Conservation (phyloP, 2,113 vertebrate species). For the Sorex fumeus region DNA sequence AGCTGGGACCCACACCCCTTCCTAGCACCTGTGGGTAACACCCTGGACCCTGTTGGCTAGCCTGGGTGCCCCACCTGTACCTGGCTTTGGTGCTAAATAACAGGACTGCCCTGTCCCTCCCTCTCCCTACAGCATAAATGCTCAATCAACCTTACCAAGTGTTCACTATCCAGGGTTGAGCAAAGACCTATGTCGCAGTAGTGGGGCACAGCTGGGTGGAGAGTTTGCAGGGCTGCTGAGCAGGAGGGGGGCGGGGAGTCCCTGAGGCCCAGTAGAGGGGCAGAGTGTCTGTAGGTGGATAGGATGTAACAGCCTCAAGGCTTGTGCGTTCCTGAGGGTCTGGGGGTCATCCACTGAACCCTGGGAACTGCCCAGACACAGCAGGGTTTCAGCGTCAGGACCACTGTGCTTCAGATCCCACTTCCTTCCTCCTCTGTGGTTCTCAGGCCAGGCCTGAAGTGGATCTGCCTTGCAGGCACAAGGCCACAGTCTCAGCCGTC, state of each 20-base stretch:
- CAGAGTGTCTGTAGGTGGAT: no score
- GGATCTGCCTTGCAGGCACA: no score
- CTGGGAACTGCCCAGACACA: constrained; percentile 28
- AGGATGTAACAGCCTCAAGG: background rate
- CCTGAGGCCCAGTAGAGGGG: no score
- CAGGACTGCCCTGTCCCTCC: background rate
- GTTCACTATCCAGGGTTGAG: background rate
- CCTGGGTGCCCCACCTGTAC: background rate
- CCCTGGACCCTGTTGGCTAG: background rate
- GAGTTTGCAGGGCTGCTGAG: background rate
- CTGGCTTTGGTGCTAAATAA: background rate
- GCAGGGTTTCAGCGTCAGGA: background rate
- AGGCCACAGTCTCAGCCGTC: no score
- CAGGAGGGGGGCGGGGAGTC: background rate
- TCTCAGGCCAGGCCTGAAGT: no score
- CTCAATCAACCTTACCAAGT: background rate
- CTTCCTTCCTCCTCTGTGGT: no score
- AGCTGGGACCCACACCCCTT: background rate
- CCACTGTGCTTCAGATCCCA: background rate
- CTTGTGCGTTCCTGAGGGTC: constrained; percentile 3
- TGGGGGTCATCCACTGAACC: background rate
- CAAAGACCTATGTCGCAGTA: background rate
- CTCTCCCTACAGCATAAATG: background rate
- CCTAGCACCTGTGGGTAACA: background rate
- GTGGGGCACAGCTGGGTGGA: background rate